phyloP scores from a whole-genome alignment of 2,113 vertebrate genomes.

The Pachypanchax playfairii region DNA sequence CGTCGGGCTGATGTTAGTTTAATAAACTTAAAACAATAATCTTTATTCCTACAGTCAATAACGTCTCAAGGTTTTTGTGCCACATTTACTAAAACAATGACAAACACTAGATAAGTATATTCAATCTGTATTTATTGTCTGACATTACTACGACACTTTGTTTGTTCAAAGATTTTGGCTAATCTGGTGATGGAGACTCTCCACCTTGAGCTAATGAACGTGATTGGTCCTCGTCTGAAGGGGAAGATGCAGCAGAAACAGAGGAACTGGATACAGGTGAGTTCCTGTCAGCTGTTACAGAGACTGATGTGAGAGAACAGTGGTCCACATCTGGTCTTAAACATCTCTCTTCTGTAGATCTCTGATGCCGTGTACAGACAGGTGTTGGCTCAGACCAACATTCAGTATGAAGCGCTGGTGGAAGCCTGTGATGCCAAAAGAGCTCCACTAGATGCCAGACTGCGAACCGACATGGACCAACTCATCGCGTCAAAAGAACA shows the following conservation, averaged over 20 bases:
- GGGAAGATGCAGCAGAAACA: slow-evolving; percentile 92
- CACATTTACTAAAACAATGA: too few species aligned
- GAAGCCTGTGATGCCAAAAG: slow-evolving; percentile 80
- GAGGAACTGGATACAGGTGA: slow-evolving; percentile 92
- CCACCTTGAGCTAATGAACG: slow-evolving; percentile 84
- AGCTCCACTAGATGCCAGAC: slow-evolving; percentile 83
- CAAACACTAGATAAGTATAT: too few species aligned
- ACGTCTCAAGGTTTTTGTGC: neutral
- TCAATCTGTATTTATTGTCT: neutral
- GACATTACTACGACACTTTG: neutral
- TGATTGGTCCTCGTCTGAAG: slow-evolving; percentile 88
- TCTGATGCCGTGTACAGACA: slow-evolving; percentile 89
- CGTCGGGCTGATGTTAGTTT: too few species aligned
- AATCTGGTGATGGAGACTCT: slow-evolving; percentile 97
- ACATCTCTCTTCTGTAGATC: slow-evolving; percentile 77
- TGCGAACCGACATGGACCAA: slow-evolving; percentile 97
- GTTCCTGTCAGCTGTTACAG: slow-evolving; percentile 17
- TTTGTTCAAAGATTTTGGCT: slow-evolving; percentile 84
- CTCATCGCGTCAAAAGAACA: slow-evolving; percentile 96
- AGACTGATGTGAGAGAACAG: too few species aligned
- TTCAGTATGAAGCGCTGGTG: slow-evolving; percentile 72
- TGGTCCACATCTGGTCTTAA: neutral
- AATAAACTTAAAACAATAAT: too few species aligned
- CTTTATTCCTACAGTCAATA: neutral
- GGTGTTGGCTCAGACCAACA: slow-evolving; percentile 84